Conservation (phyloP, 2,888 invertebrate species). For the Caenorhabditis uteleia region DNA sequence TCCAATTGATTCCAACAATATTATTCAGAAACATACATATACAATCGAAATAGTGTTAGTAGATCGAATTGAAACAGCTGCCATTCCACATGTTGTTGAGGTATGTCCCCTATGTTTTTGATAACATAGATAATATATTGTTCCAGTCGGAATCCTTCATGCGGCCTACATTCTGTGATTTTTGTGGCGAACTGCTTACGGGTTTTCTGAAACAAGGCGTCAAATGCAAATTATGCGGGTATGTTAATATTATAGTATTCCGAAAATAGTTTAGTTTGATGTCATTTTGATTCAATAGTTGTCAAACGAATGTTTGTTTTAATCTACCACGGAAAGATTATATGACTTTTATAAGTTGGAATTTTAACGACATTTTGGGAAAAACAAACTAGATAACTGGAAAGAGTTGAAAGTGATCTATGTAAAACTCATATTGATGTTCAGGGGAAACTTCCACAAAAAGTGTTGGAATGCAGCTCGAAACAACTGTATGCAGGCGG, state of each 20-base stretch:
- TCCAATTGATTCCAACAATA: neutral
- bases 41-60: conserved; percentile 64
- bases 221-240: conserved; percentile 66
- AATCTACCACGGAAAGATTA: too few relatives aligned
- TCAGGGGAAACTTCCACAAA: conserved; percentile 68
- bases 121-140: neutral
- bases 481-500: conserved; percentile 60
- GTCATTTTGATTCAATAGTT: too few relatives aligned
- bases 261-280: too few relatives aligned
- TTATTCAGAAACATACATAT: conserved; percentile 58
- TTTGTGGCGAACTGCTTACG: conserved; percentile 69
- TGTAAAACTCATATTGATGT: too few relatives aligned
- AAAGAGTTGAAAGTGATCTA: too few relatives aligned
- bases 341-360: too few relatives aligned
- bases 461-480: conserved; percentile 64
- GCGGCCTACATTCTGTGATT: conserved; percentile 70
- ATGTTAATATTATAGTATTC: too few relatives aligned
- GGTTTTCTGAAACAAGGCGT: conserved; percentile 68
- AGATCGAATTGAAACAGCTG: conserved; percentile 54
- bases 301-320: too few relatives aligned
- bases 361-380: too few relatives aligned
- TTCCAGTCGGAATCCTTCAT: conserved; percentile 53
- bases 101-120: conserved; percentile 18
- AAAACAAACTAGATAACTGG: conserved; percentile 3
- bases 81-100: conserved; percentile 60